phyloP scores from a whole-genome alignment of 2,888 invertebrate species.

The Lepidocyrtinus sp. region DNA sequence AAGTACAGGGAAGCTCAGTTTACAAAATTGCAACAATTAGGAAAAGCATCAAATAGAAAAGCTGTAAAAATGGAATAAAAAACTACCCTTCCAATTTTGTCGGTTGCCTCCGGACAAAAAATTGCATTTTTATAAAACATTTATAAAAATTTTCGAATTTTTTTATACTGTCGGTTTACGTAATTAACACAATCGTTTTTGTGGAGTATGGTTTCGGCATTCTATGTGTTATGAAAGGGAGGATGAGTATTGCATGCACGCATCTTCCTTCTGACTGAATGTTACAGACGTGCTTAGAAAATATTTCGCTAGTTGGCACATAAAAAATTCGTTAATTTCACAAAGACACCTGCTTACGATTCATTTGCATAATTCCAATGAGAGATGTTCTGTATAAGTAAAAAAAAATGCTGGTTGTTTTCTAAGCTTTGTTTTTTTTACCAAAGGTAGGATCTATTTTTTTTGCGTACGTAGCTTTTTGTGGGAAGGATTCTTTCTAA shows the following conservation, averaged over 20 bases:
- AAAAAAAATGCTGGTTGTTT: neutral
- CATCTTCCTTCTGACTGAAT: slow-evolving; percentile 7
- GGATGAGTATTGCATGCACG: slow-evolving; percentile 21
- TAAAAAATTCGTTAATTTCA: slow-evolving; percentile 29
- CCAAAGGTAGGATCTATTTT: no score
- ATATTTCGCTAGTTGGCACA: slow-evolving; percentile 41
- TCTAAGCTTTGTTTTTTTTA: neutral
- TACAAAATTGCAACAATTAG: no score
- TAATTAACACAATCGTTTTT: slow-evolving; percentile 4
- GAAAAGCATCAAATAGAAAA: no score
- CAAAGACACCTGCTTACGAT: slow-evolving; percentile 41
- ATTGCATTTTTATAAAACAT: neutral
- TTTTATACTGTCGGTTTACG: neutral
- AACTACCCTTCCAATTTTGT: slow-evolving; percentile 3
- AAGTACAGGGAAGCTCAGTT: no score
- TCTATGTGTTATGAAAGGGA: neutral
- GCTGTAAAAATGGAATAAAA: no score
- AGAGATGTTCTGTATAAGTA: slow-evolving; percentile 9
- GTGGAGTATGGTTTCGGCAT: slow-evolving; percentile 11
- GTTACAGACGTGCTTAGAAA: slow-evolving; percentile 13
- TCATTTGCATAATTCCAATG: slow-evolving; percentile 52
- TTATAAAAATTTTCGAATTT: neutral
- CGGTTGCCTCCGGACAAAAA: neutral
- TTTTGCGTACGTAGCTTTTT: neutral
- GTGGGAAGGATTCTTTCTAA: slow-evolving; percentile 2